Conservation (phyloP, 1,140 invertebrate genomes). For the Hermatobates lingyangjiaoensis region DNA sequence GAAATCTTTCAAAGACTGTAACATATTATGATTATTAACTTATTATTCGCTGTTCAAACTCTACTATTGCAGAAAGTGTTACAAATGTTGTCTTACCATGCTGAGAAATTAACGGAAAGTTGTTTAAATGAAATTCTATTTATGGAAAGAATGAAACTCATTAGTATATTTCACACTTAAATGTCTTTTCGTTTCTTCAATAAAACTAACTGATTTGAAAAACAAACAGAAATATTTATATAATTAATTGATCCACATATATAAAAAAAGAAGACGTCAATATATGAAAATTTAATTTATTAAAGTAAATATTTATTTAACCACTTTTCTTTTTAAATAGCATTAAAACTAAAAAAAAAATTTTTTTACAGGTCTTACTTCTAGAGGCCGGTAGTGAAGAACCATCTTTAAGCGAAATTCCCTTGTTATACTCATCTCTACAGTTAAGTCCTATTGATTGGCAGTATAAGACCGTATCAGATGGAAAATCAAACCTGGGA, state of each 20-base stretch:
- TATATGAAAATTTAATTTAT: neutral
- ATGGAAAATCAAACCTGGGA: constrained; percentile 23
- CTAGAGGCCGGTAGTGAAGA: constrained; percentile 70
- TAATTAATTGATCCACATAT: neutral
- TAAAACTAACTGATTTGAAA: neutral
- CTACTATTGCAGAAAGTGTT: too few relatives aligned
- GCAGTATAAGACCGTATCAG: constrained; percentile 53
- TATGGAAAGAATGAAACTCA: too few relatives aligned
- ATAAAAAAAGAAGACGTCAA: neutral
- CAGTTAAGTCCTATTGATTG: constrained; percentile 56
- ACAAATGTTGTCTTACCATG: too few relatives aligned
- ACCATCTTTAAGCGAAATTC: constrained; percentile 47
- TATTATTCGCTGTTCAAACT: too few relatives aligned
- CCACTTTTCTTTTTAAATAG: neutral
- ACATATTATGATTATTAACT: too few relatives aligned
- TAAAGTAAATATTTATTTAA: neutral
- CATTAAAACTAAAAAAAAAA: neutral
- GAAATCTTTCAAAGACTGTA: too few relatives aligned
- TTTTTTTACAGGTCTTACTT: constrained; percentile 33
- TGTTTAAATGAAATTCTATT: too few relatives aligned
- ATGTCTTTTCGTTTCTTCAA: neutral
- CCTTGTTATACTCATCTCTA: constrained; percentile 45
- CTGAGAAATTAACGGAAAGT: too few relatives aligned
- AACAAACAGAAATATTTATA: neutral
- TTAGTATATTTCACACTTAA: too few relatives aligned